Evolutionary conservation across 2,113 vertebrate species (phyloP), one percentile per base, ranked within the genome.

Genomic region (Albula goreensis): DNA sequence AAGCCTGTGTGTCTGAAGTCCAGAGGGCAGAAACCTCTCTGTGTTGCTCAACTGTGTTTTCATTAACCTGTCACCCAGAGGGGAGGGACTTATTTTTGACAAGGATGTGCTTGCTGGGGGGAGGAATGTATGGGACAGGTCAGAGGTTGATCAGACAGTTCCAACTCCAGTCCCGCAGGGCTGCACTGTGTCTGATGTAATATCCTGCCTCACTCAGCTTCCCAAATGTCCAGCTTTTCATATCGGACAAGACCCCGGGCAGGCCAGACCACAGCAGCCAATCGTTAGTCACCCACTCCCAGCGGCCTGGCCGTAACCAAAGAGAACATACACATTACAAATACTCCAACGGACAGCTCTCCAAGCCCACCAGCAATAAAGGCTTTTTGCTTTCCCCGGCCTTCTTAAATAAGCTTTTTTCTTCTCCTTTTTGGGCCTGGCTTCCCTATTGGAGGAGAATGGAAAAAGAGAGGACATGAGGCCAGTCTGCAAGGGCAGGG

Each of bases 331-430:
- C 12, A 52, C 50, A 56, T 83, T 82, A 74, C 84, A 81, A 83
- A 85, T 82, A 85, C 83, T 56, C 57, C 56, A 79, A 78, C 52
- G 56, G 81, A 88, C 84, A 88, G 87, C 87, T n/a, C 80, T 51
- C 11, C 31, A 50, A 50, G 53, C 51, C 79, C 80, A 10, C 19
- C 9, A 60, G 87, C 53, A 4, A 25, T n/a, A 31, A 31, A 56
- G 84, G 22, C 84, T 85, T 51, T 17, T 52, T 53, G 48, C 60
- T 25, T 63, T 63, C 25, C 25, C 5, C 15, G 15, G 49, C 48
- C 13, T 22, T 70, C 50, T 50, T 5, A 9, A 19, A n/a, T 53
- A 60, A 17, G 4, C n/a, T 49, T 41, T 82, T 52, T 53, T 86
- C 70, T 83, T 66, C 60, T 49, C 17, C 50, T 13, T 83, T 31